Base-by-base conservation (phyloP, 2,113 vertebrate species). In the Zosterops lateralis region DNA sequence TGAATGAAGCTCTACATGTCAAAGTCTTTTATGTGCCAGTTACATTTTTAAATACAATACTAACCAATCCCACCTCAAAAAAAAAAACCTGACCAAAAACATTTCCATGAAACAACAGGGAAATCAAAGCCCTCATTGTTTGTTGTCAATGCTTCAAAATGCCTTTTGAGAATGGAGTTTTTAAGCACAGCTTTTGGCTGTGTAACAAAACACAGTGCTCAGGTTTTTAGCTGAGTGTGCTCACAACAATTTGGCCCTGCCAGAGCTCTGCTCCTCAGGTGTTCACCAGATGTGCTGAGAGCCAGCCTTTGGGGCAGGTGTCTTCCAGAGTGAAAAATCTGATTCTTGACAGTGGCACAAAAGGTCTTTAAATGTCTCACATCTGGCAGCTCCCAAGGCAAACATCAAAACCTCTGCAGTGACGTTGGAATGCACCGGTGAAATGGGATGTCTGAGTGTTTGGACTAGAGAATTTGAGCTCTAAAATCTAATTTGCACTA, bases 401-500 rank as follows among this genome's bases (percentile, higher is more conserved):
- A 78, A 25, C 47, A 17, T 9, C 9, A 3, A 48, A 62, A 47
- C 19, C 17, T 31, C 44, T 40, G 29, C 42, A 40, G 16, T 6
- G 53, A 51, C 3, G 2, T 29, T 65, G 6, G 1, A 29, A 22
- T 0, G 0, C 24, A 26, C 9, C 26, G 22, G 14, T 26, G 47
- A 71, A 82, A 82, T 0, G 3, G 29, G 20, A 4, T 13, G 10
- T 8, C 38, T 40, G 57, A 25, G 21, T 38, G 32, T 28, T 53
- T 9, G 25, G 7, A 53, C 12, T 11, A 3, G 9, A 56, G 19
- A 74, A 32, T 26, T 28, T 26, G 51, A 73, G 40, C 28, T 2
- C 22, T 57, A 24, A 79, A 1, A 3, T 18, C 26, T 18, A 38
- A 25, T 7, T n/a, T 54, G 28, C 19, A 29, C 6, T 29, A 36